Evolutionary conservation across 2,797 vertebrate species (phyloP).

Genomic region (Urocyon cinereoargenteus): DNA sequence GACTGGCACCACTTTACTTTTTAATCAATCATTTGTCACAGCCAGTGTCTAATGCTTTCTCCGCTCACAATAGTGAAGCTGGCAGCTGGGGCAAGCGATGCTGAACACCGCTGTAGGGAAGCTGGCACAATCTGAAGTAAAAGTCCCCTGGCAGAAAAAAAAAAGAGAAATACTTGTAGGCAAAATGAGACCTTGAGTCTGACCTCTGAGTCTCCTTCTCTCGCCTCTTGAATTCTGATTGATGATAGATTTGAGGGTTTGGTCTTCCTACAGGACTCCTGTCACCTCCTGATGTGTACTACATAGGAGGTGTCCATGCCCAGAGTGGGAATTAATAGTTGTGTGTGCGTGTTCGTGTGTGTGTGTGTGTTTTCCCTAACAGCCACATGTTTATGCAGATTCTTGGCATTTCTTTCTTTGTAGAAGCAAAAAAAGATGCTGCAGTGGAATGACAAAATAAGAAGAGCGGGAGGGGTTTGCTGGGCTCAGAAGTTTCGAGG

Average conservation of each 20-base stretch:
- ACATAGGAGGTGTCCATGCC: background rate
- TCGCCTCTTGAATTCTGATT: background rate
- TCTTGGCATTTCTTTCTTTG: background rate
- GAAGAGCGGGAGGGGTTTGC: background rate
- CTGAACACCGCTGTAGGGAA: background rate
- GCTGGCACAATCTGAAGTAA: background rate
- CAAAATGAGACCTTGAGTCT: background rate
- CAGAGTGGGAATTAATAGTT: background rate
- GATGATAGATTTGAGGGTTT: background rate
- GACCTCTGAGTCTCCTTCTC: background rate
- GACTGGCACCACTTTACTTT: background rate
- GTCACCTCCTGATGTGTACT: background rate
- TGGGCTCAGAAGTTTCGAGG: constrained; percentile 49
- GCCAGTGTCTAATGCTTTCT: background rate
- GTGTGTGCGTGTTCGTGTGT: no score
- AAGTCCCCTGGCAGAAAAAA: background rate
- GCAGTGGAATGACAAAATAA: constrained; percentile 9
- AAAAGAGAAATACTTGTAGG: background rate
- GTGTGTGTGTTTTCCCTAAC: background rate
- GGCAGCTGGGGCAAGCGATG: background rate
- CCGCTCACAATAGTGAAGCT: background rate
- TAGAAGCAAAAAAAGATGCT: background rate
- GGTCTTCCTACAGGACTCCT: background rate
- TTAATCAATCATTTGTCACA: background rate
- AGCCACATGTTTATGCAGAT: background rate